Evolutionary conservation across 2,113 vertebrate genomes (phyloP), one percentile per base, ranked within the genome.

Genomic region (Heterochromis multidens): DNA sequence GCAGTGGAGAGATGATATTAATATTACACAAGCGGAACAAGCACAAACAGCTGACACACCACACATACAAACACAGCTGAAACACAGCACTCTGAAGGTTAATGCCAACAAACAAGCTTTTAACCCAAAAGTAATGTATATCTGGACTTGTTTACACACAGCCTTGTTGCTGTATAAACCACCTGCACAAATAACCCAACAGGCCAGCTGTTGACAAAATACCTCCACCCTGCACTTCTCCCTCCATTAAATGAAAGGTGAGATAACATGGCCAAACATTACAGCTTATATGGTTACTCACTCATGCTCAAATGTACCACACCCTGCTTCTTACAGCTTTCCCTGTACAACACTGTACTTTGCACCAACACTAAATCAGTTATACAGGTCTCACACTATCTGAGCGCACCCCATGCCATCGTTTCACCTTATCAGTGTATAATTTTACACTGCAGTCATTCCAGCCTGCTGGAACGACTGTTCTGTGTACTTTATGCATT

Each of bases 261-360:
- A 82, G 90, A 92, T 92, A 91, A 89, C 17, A 1, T 70, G 10
- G 81, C 49, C 85, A 82, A 91, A 90, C 80, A 87, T 80, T 90
- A 89, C 67, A 87, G 72, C 70, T 81, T 91, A 86, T 86, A 90
- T 79, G 23, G 62, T n/a, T 63, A 27, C 78, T 80, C 79, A 88
- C 72, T 89, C 59, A 35, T 23, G 52, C 74, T 77, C 27, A 90
- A 89, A 90, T 58, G 25, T 54, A 57, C 62, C 91, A 91, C 84
- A 61, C 92, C 89, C 85, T 84, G 62, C 80, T 85, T 35, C 43
- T 74, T 58, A 77, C 60, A 67, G 72, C 76, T 82, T 85, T 83
- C 79, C 72, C 72, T 81, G 80, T 46, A 58, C 31, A 40, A 37
- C n/a, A 23, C 14, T 76, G 87, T n/a, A 88, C 67, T 91, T 84